Evolutionary conservation across 1,140 invertebrate species (phyloP).

Genomic region (Trichonephila clavata): DNA sequence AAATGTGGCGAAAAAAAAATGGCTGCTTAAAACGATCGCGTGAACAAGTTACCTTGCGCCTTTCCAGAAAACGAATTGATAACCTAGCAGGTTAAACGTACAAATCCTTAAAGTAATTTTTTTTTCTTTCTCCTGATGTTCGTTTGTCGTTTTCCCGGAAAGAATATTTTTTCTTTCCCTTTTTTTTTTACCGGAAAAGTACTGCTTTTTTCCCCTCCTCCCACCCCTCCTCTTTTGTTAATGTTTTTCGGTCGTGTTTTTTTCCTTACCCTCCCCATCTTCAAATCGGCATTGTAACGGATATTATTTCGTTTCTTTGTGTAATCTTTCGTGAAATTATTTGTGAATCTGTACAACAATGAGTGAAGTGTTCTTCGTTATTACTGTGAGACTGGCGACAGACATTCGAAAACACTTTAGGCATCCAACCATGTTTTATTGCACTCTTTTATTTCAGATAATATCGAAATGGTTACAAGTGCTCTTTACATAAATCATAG

Average conservation of each 20-base stretch:
- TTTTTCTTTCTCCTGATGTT: conserved; percentile 49
- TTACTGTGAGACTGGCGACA: conserved; percentile 5
- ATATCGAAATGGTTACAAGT: conserved; percentile 46
- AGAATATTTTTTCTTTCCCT: conserved; percentile 32
- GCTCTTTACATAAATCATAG: not conserved
- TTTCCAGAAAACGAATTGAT: conserved; percentile 70
- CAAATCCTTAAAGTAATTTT: conserved; percentile 77
- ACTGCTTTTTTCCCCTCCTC: not conserved
- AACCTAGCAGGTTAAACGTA: conserved; percentile 75
- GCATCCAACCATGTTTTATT: conserved; percentile 59
- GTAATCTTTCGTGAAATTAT: conserved; percentile 76
- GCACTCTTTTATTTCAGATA: conserved; percentile 17
- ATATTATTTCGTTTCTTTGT: conserved; percentile 73
- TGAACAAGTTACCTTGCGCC: conserved; percentile 75
- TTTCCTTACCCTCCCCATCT: not conserved
- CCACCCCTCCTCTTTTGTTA: not conserved
- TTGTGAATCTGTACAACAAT: conserved; percentile 68
- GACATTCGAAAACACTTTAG: conserved; percentile 43
- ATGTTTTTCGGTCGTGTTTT: conserved; percentile 51
- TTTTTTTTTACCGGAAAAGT: conserved; percentile 33
- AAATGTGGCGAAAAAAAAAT: conserved; percentile 57
- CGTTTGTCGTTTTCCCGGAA: conserved; percentile 58
- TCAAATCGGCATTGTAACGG: conserved; percentile 52
- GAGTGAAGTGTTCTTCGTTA: conserved; percentile 34
- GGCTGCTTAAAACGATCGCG: conserved; percentile 71